Evolutionary conservation across 2,888 invertebrate genomes (phyloP), one percentile per base, ranked within the genome.

Genomic region (Yponomeuta plumbellus): DNA sequence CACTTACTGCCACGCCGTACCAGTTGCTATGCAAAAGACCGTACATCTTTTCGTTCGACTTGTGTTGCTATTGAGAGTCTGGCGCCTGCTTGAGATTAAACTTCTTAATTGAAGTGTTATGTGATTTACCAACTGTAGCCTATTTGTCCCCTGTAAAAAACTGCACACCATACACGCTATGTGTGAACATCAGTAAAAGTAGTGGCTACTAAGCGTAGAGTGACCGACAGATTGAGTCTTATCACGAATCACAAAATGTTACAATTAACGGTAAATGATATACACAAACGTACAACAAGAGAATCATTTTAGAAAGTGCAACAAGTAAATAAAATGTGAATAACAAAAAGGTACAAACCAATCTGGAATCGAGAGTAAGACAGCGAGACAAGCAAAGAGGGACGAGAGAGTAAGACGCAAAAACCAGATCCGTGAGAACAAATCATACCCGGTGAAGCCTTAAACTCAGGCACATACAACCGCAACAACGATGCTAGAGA

Each of bases 371-470:
- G 72, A 77, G 76, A 78, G 71, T 71, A 76, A 78, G 80, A 80
- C 71, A 71, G 71, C 71, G 67, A 69, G 75, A 34, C 17, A 8
- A 52, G 17, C 13, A 13, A 44, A 44, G 72, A 67, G 34, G 34
- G 71, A 71, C 71, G 79, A 72, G 74, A 71, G 78, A 83, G 75
- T 72, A 74, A 74, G 80, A 85, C 72, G 75, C 75, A 74, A 79
- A 82, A 78, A 77, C 74, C 74, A 83, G 82, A 79, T 77, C 78
- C 85, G 86, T 86, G 86, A 84, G 86, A 87, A 86, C 80, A 79
- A 78, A 78, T 77, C 77, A 75, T 74, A 79, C 80, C 81, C 78
- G 81, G 80, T 80, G 73, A 75, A 79, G 76, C 74, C 79, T 78
- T 44, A 20, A 61, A 52, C 44, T 3, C 44, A 52, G 44, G 44